Base-by-base conservation (phyloP, 2,113 vertebrate species). In the Origma solitaria region DNA sequence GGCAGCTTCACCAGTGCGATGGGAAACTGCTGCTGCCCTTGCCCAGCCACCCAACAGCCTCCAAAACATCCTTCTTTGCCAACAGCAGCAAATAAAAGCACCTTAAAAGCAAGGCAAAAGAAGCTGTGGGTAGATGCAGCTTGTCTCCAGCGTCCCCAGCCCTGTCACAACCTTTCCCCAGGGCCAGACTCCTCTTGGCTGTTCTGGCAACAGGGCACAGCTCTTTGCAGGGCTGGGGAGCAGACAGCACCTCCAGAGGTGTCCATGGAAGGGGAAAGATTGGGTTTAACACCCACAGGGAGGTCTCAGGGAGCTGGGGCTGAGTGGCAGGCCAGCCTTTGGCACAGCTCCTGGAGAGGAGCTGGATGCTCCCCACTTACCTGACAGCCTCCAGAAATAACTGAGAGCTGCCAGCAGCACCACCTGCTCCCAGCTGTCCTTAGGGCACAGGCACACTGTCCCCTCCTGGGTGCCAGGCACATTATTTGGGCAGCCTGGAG, bases 321-420 rank as follows among this genome's bases (percentile, higher is more conserved):
- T 65, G 56, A 9, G 13, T 10, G 8, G 28, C 83, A 71, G 75
- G 15, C 7, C 42, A 75, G 35, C 16, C 37, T 70, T 15, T 19
- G 2, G 45, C 60, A 68, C 82, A 60, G 64, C n/a, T 61, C 14
- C 47, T 49, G 35, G 10, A 27, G 71, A 47, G 58, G 51, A 38
- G 9, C 22, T 4, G 2, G 38, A 9, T 37, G 47, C 22, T 71
- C 47, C 70, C 15, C 6, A 0, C 11, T 47, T 2, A 20, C 56
- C 84, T 70, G 35, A 20, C 3, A 45, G 54, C 17, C 44, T 45
- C 78, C 40, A 47, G 13, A 82, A 25, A 37, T 15, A 31, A 69
- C 64, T 2, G 2, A 54, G 83, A 2, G 0, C 60, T 44, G 30
- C 47, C 78, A 80, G 82, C 64, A 64, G 88, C 60, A 8, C 3